These are phyloP conservation scores for Tetramorium bicarinatum DNA, from an alignment of 2,888 invertebrate species.

Conservation along the genomic window DNA sequence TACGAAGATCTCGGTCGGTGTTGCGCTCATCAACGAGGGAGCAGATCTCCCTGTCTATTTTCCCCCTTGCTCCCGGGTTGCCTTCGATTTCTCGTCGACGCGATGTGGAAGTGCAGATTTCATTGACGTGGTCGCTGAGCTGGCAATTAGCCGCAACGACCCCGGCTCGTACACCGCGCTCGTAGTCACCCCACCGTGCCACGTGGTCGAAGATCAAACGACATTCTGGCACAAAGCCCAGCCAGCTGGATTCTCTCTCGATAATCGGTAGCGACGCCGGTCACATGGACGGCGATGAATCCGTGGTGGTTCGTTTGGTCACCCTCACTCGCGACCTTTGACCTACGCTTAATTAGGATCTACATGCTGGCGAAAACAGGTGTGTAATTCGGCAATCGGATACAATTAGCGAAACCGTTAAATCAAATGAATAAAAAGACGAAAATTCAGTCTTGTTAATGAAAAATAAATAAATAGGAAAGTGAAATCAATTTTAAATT, in stretches of 20 bases:
- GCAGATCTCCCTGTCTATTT: conserved; percentile 35
- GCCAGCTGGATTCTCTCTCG: conserved; percentile 67
- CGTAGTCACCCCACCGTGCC: conserved; percentile 70
- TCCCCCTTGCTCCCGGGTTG: conserved; percentile 29
- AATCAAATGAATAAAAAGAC: not conserved
- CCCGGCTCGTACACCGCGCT: conserved; percentile 61
- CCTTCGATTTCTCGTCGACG: conserved; percentile 54
- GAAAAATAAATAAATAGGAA: not conserved
- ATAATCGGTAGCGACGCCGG: conserved; percentile 68
- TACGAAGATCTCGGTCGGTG: conserved; percentile 57
- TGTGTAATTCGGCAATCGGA: conserved; percentile 18
- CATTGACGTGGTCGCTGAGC: conserved; percentile 74
- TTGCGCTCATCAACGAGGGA: conserved; percentile 56
- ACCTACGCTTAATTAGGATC: conserved; percentile 66
- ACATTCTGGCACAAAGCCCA: conserved; percentile 76
- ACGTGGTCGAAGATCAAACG: conserved; percentile 80
- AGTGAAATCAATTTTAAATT: not conserved
- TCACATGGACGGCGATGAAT: conserved; percentile 45
- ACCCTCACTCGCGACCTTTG: conserved; percentile 53
- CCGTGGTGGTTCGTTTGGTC: conserved; percentile 56
- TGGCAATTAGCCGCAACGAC: conserved; percentile 77
- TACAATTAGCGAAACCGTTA: not conserved
- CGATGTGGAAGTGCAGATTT: conserved; percentile 72
- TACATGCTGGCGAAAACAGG: conserved; percentile 56
- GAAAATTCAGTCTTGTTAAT: not conserved